Base-by-base conservation (phyloP, 2,888 invertebrate genomes). In the Epinotia demarniana region DNA sequence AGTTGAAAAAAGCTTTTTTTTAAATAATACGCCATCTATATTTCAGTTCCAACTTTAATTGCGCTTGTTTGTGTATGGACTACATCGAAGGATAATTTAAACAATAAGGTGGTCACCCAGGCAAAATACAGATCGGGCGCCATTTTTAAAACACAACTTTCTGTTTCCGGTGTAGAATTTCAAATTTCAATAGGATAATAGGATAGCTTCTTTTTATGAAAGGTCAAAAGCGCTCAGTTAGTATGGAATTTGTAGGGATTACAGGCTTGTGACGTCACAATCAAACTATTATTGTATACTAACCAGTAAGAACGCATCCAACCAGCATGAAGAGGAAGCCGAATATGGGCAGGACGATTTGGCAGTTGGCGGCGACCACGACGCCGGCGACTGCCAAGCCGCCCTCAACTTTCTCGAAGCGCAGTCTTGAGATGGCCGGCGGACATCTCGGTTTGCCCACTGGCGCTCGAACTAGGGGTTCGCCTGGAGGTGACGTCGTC, bases 381-480 rank as follows among this genome's bases (percentile, higher is more conserved):
- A 97, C 96, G 3, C 97, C 97, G 13, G 97, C 96, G 61, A 97
- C 96, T 88, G 96, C 96, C 76, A 97, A 93, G 33, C 97, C 97
- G 68, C 96, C 96, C 86, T 97, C 96, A 87, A 96, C 96, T 89
- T 96, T 96, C 90, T 97, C 97, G 79, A 97, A 96, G 79, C 96
- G 95, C 71, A 96, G 93, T 73, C 96, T 95, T 73, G 96, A 96
- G 85, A 96, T 95, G 69, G 96, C 96, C 60, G 96, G 95, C 72
- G 96, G 96, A 87, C 96, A 96, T 85, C 95, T 89, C 75, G 94
- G 92, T 83, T 93, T 92, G 80, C 94, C 93, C 63, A 86, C 91
- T 33, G 93, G 92, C 84, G 95, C 94, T 79, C 95, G 95, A 79
- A 95, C 95, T 77, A 96, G 92, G 75, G 95, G 95, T 87, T 95